These are phyloP conservation scores for Drosophila borealis DNA, from an alignment of 2,888 invertebrate genomes.

Conservation along the genomic window DNA sequence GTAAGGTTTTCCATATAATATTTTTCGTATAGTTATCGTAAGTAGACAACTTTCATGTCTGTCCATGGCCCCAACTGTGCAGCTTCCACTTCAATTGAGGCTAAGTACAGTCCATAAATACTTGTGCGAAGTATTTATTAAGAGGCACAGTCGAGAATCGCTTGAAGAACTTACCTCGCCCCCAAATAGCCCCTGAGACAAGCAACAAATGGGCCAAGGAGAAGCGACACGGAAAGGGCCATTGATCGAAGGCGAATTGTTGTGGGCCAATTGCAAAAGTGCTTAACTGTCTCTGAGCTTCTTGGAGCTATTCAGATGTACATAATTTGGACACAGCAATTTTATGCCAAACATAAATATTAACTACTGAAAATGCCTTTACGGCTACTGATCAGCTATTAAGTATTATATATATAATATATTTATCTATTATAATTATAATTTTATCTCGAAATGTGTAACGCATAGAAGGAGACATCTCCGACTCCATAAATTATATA, in stretches of 20 bases:
- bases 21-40: conserved; percentile 61
- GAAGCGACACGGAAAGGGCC: neutral
- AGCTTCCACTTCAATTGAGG: conserved; percentile 44
- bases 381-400: too few species aligned
- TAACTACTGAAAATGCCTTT: neutral
- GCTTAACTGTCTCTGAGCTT: conserved; percentile 1
- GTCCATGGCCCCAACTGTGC: conserved; percentile 5
- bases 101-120: conserved; percentile 29
- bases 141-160: conserved; percentile 18
- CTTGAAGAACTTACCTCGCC: conserved; percentile 14
- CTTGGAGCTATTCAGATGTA: conserved; percentile 37
- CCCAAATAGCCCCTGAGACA: neutral
- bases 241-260: neutral
- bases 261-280: neutral
- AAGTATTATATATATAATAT: too few species aligned
- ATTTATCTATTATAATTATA: too few species aligned
- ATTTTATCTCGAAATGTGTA: too few species aligned
- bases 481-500: too few species aligned
- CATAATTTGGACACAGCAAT: conserved; percentile 34
- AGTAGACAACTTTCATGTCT: conserved; percentile 55
- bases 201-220: neutral
- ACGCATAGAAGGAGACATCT: too few species aligned
- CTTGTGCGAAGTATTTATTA: conserved; percentile 33
- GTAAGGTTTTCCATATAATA: conserved; percentile 37
- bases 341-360: conserved; percentile 21